Evolutionary conservation across 37 sponge, comb jelly and placozoan genomes (phyloP).

Genomic region (Diacarnus erythraeanus): DNA sequence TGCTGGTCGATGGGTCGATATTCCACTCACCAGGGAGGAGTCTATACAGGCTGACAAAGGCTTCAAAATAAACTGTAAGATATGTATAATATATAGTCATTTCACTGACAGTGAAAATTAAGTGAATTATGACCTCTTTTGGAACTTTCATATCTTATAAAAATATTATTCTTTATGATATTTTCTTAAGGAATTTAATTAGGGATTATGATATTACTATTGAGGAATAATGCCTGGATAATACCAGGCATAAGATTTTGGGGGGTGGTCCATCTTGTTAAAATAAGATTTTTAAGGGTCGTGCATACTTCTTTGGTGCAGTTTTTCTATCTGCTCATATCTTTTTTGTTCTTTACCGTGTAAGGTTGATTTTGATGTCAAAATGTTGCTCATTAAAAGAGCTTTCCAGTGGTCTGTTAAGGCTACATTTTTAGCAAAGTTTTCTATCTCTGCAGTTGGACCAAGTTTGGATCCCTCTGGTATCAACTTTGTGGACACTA

Average conservation of each 20-base stretch:
- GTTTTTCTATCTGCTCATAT: too few relatives aligned
- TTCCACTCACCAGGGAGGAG: constrained; percentile 88
- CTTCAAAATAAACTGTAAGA: constrained; percentile 77
- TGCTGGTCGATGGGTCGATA: constrained; percentile 76
- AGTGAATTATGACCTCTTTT: neutral
- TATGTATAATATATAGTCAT: neutral
- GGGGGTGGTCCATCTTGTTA: too few relatives aligned
- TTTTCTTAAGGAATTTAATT: too few relatives aligned
- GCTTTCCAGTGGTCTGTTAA: neutral
- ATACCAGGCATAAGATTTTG: too few relatives aligned
- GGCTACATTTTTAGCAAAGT: neutral
- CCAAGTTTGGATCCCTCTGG: constrained; percentile 80
- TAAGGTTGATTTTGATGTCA: neutral
- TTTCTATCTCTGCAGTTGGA: constrained; percentile 61
- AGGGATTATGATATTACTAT: too few relatives aligned
- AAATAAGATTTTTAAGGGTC: too few relatives aligned
- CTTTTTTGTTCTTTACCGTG: too few relatives aligned
- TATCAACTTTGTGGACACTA: constrained; percentile 73
- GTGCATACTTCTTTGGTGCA: too few relatives aligned
- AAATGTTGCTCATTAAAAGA: too few relatives aligned
- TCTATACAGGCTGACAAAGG: constrained; percentile 66
- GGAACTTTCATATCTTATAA: neutral
- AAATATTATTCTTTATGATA: too few relatives aligned
- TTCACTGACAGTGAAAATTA: constrained; percentile 4
- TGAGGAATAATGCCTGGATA: too few relatives aligned